A percentile compares a stretch with the other conserved stretches of the same genome.
Conservation (phyloP, 2,797 vertebrate genomes). For the Danio kyathit region DNA sequence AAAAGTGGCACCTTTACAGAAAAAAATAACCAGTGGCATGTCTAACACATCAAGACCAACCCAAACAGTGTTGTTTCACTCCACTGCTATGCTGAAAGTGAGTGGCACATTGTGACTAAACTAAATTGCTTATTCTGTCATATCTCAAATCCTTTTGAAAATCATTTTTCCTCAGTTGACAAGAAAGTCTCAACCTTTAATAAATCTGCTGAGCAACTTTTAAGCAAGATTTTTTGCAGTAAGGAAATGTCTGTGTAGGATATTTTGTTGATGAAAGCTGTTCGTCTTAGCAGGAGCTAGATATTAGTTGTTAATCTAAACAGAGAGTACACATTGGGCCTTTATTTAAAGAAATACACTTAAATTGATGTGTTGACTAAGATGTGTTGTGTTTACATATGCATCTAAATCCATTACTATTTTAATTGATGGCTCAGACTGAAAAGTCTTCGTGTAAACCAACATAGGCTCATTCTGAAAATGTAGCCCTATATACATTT, state of each 20-base stretch:
- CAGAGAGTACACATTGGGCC: no score
- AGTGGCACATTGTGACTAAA: background rate
- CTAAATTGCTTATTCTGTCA: background rate
- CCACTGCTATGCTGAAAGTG: background rate
- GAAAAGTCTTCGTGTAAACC: no score
- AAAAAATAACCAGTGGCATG: background rate
- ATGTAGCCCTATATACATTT: no score
- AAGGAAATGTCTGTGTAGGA: background rate
- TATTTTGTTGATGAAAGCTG: background rate
- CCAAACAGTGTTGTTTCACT: background rate
- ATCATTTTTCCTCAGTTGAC: background rate
- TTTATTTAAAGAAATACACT: no score
- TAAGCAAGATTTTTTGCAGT: background rate
- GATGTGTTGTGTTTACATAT: no score
- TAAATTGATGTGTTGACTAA: no score
- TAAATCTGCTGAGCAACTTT: background rate
- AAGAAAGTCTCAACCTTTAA: background rate
- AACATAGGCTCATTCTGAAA: no score
- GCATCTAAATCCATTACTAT: no score
- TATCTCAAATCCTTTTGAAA: background rate
- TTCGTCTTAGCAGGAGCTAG: no score
- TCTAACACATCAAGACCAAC: background rate
- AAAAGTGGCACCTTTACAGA: background rate
- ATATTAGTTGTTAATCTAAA: no score
- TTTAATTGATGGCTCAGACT: no score